Base-by-base conservation (phyloP, 1,140 invertebrate species). In the Drosophila truncata region DNA sequence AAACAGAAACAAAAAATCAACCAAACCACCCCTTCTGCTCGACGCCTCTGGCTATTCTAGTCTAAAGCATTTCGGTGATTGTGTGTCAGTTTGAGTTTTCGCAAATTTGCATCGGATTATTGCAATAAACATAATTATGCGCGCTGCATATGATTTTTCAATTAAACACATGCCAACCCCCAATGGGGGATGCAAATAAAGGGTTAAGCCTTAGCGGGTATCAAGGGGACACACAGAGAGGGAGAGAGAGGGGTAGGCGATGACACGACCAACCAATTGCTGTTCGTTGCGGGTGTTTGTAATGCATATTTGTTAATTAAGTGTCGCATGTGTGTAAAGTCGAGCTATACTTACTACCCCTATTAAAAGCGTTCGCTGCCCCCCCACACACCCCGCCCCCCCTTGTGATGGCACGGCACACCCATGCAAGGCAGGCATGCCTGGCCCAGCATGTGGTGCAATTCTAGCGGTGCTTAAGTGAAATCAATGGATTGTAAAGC, bases 41-140 rank as follows among this genome's bases (percentile, higher is more conserved):
- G 35, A 42, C 33, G 35, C 62, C 65, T 5, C 62, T 57, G 71
- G 4, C 9, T 50, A 39, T 10, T 27, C 67, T 37, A 54, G 58
- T 82, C 75, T 71, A 88, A 76, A 81, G 64, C 79, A 79, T 84
- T 88, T 78, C 61, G 69, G 52, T 54, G 76, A 73, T 73, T 80
- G 75, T 79, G 78, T 80, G 78, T 80, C 85, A 72, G 85, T 90
- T 88, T 78, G 85, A 85, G 85, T 78, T 84, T 69, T 70, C 46
- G 73, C 66, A 78, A 88, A 88, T 88, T 88, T 84, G 85, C 85
- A 88, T 88, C 87, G 85, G 82, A 91, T 91, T 91, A 88, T 88
- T 91, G 87, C 87, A 91, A 91, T 91, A 91, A 91, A 91, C 87
- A 91, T 91, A 91, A 91, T 91, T 91, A 91, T 91, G 83, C 83